Evolutionary conservation across 2,888 invertebrate genomes (phyloP).

Genomic region (Pristionchus arcanus): DNA sequence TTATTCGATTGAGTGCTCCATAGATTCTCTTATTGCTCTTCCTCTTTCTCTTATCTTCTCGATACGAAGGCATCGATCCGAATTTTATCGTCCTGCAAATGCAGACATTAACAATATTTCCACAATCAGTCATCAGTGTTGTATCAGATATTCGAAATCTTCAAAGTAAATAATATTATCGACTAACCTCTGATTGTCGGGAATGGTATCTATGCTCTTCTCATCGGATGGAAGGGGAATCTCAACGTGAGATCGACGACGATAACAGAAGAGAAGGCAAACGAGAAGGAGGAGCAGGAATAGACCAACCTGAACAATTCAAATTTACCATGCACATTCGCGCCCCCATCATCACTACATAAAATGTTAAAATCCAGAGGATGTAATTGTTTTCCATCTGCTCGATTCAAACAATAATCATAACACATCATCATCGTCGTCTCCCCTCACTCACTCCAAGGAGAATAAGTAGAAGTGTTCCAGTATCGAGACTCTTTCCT

Average conservation of each 20-base stretch:
- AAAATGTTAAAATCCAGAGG: no score
- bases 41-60: constrained; percentile 76
- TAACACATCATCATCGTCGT: neutral
- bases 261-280: constrained; percentile 80
- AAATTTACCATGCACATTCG: neutral
- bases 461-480: constrained; percentile 80
- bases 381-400: neutral
- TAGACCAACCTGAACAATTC: constrained; percentile 77
- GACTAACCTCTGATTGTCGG: constrained; percentile 45
- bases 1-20: constrained; percentile 77
- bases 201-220: constrained; percentile 53
- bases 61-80: constrained; percentile 81
- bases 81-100: constrained; percentile 79
- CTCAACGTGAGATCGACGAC: constrained; percentile 67
- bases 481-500: constrained; percentile 77
- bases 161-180: neutral
- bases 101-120: neutral
- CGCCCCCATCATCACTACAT: neutral
- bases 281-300: constrained; percentile 80
- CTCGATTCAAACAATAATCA: neutral
- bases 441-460: constrained; percentile 69
- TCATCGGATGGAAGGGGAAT: constrained; percentile 74
- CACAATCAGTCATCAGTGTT: neutral
- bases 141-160: neutral
- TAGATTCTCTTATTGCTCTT: constrained; percentile 77